Evolutionary conservation across 2,888 invertebrate genomes (phyloP), one percentile per base, ranked within the genome.

Genomic region (Melieria picta): DNA sequence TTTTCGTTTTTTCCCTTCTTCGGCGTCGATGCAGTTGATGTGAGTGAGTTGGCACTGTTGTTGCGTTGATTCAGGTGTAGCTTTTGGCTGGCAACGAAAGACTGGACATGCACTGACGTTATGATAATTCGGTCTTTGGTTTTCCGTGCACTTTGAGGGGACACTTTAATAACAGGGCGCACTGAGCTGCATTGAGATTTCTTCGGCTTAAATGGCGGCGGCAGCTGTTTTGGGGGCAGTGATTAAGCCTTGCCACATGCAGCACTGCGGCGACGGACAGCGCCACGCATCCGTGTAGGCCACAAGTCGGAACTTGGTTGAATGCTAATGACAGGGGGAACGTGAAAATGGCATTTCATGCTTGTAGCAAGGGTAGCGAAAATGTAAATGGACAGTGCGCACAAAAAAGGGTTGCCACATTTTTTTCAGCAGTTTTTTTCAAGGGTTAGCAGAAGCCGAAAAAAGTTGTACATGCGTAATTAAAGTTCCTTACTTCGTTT

Each of bases 151-250:
- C 52, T 52, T 52, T 52, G 52, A 48, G 70, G 61, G 56, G 64
- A 70, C 71, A 71, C 50, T 52, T 50, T 71, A 70, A 70, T 70
- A 46, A 70, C 63, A 50, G 65, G 64, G 65, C 13, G 10, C 52
- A n/a, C 5, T 52, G 52, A 52, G 5, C 4, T 30, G 62, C 43
- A 6, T 30, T 13, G 46, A n/a, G 13, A 56, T 55, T 52, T 55
- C 46, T 46, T 67, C 47, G 47, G 4, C 11, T n/a, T 52, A 52
- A 52, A 52, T 9, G 52, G 13, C 30, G 30, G 30, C 30, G 30
- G 30, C 30, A 52, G 13, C 11, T 11, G 13, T 52, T 52, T 13
- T 13, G 11, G 5, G 9, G 52, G n/a, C 5, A 52, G 52, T 10
- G 10, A 50, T 50, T 50, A 50, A 50, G 11, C 11, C 6, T 30